Conservation (phyloP, 64 coral and sea anemone species). For the Montipora foliosa region DNA sequence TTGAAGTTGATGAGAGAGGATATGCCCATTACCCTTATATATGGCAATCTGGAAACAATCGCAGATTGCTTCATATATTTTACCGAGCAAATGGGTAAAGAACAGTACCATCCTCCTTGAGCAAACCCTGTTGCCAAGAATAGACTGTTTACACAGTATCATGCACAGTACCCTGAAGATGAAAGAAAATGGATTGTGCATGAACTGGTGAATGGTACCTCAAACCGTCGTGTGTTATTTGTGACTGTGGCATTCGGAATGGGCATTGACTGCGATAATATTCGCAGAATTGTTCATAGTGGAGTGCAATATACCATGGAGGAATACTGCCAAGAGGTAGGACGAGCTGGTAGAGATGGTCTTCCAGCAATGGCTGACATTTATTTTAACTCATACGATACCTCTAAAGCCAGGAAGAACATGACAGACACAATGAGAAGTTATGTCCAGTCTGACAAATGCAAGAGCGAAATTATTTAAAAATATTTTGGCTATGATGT, state of each 20-base stretch:
- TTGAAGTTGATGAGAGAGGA: slow-evolving; percentile 3
- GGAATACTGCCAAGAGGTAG: not conserved
- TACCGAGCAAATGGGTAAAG: not conserved
- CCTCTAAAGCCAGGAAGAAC: too few species aligned
- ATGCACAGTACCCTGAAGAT: slow-evolving; percentile 33
- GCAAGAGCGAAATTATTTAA: too few species aligned
- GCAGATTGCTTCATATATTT: slow-evolving; percentile 40
- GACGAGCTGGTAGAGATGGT: too few species aligned
- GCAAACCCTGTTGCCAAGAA: slow-evolving; percentile 1
- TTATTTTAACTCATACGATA: too few species aligned
- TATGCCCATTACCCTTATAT: slow-evolving; percentile 50
- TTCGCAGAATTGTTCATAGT: not conserved
- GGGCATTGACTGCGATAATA: slow-evolving; percentile 7
- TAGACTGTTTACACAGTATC: slow-evolving; percentile 47
- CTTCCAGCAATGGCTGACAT: too few species aligned
- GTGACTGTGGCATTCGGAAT: slow-evolving; percentile 16
- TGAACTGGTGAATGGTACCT: slow-evolving; percentile 1
- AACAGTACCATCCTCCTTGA: not conserved
- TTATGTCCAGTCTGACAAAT: too few species aligned
- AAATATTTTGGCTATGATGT: too few species aligned
- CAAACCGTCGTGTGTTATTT: slow-evolving; percentile 26
- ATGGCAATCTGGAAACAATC: slow-evolving; percentile 48
- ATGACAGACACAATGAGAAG: too few species aligned
- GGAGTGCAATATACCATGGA: not conserved
- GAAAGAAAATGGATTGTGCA: slow-evolving; percentile 12